Base-by-base conservation (phyloP, 2,888 invertebrate genomes). In the Leptinotarsa juncta region DNA sequence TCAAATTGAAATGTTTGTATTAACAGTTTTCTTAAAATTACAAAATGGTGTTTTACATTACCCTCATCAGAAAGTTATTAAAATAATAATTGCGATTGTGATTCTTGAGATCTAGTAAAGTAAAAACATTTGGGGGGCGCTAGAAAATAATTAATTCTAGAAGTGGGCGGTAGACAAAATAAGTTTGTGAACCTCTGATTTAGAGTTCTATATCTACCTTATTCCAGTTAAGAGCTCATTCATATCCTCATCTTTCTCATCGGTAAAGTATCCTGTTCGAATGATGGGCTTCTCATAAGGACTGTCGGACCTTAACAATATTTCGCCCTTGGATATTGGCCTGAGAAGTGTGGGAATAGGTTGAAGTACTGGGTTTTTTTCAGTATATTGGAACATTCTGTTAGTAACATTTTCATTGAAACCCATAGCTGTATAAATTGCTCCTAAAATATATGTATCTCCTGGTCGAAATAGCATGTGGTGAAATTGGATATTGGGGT, bases 241-340 rank as follows among this genome's bases (percentile, higher is more conserved):
- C 90, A 86, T 2, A 91, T 87, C 83, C 18, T 92, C 89, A 0
- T 87, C 94, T 71, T 89, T 85, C 0, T 86, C 81, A 23, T 92
- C 89, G 0, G 88, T 84, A 42, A 94, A 89, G 84, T 93, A 94
- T 81, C 93, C 92, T 1, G 93, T 88, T 80, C 91, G 88, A 65
- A 94, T 91, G 32, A 89, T 81, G 0, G 94, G 93, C 70, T 90
- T 87, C 7, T 92, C 91, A 42, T 87, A 84, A 0, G 93, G 92
- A 84, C 93, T 85, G 0, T 85, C 86, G 0, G 90, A 90, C 60
- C 85, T 85, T 16, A 94, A 84, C 73, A 88, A 86, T 4, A 94
- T 83, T 74, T 84, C 84, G n/a, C 93, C 92, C 65, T 87, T 88
- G 1, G 91, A 91, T 84, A 90, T 89, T 0, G 91, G 91, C 60